Evolutionary conservation across 1,140 invertebrate species (phyloP).

Genomic region (Apis laboriosa): DNA sequence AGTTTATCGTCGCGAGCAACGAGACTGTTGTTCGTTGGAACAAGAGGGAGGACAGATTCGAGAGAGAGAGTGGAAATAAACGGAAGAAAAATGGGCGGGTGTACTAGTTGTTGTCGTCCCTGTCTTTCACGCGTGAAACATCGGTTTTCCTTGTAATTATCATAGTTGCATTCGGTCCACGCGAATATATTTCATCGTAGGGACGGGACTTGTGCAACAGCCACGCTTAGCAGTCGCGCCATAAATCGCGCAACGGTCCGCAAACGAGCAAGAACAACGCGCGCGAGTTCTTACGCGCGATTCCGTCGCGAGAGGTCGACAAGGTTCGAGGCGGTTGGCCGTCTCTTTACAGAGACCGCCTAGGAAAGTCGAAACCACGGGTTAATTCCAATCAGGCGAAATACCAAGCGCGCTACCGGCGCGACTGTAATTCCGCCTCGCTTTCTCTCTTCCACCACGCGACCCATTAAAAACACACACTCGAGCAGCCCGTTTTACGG

Average conservation of each 20-base stretch:
- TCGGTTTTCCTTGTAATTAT: slow-evolving; percentile 42
- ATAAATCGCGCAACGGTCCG: slow-evolving; percentile 30
- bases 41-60: no score
- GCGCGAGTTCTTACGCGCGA: slow-evolving; percentile 37
- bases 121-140: slow-evolving; percentile 34
- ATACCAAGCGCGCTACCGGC: slow-evolving; percentile 18
- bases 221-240: slow-evolving; percentile 37
- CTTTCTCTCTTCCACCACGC: slow-evolving; percentile 43
- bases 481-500: not conserved
- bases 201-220: not conserved
- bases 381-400: slow-evolving; percentile 48
- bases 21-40: not conserved
- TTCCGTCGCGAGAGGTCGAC: slow-evolving; percentile 32
- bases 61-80: slow-evolving; percentile 3
- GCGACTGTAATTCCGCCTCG: slow-evolving; percentile 20
- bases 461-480: slow-evolving; percentile 25
- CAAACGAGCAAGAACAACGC: slow-evolving; percentile 45
- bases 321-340: not conserved
- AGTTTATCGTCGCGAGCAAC: slow-evolving; percentile 40
- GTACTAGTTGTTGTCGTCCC: not conserved
- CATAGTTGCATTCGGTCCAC: slow-evolving; percentile 26
- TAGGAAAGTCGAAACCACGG: slow-evolving; percentile 49
- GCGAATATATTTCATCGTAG: slow-evolving; percentile 43
- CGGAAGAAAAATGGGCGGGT: not conserved
- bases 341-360: slow-evolving; percentile 7